phyloP scores from a whole-genome alignment of 1,140 invertebrate species.

The Drosophila micromelanica region DNA sequence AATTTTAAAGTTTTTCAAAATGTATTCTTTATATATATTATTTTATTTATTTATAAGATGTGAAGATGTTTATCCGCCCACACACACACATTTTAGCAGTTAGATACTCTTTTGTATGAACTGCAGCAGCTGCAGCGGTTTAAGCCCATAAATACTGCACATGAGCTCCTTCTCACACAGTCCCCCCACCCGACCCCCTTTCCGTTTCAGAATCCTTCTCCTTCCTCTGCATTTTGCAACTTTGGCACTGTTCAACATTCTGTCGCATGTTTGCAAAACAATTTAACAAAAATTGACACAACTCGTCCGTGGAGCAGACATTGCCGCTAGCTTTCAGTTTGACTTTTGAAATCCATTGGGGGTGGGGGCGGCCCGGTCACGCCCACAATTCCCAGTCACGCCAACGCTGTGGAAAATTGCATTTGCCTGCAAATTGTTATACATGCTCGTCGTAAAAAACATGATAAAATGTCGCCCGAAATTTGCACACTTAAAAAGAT shows the following conservation, averaged over 20 bases:
- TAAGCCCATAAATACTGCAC: background rate
- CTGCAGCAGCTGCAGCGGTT: background rate
- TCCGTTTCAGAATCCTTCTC: background rate
- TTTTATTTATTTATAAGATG: too few relatives aligned
- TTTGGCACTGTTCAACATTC: background rate
- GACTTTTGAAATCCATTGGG: constrained; percentile 8
- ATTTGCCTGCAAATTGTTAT: constrained; percentile 55
- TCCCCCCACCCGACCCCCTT: too few relatives aligned
- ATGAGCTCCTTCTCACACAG: background rate
- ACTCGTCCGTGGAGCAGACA: constrained; percentile 27
- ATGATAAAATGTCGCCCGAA: constrained; percentile 36
- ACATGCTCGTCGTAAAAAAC: constrained; percentile 28
- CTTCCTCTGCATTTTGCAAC: background rate
- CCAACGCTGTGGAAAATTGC: constrained; percentile 43
- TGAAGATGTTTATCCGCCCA: too few relatives aligned
- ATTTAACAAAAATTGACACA: constrained; percentile 61
- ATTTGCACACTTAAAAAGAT: constrained; percentile 48
- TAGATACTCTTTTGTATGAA: too few relatives aligned
- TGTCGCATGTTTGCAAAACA: constrained; percentile 46
- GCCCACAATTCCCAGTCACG: constrained; percentile 20
- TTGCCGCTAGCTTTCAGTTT: constrained; percentile 19
- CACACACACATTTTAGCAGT: too few relatives aligned
- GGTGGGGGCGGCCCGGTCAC: background rate
- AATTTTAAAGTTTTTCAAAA: too few relatives aligned
- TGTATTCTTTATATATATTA: constrained; percentile 7